Evolutionary conservation across 2,888 invertebrate genomes (phyloP).

Genomic region (Drosophila prolongata): DNA sequence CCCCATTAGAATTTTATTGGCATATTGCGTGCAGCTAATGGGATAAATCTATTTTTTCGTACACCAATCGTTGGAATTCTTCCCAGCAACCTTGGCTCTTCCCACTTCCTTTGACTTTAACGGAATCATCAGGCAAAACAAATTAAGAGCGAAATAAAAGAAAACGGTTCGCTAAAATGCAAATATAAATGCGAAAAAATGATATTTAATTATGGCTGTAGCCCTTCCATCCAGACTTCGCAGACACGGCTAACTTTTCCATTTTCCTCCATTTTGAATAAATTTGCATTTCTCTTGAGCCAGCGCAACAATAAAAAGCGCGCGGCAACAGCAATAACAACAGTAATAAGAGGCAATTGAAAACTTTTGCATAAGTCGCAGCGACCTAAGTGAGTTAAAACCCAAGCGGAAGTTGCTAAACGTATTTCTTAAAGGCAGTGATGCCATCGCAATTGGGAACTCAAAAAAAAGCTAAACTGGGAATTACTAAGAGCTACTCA

Average conservation of each 20-base stretch:
- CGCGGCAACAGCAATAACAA: conserved; percentile 53
- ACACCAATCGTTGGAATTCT: not conserved
- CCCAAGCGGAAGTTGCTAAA: conserved; percentile 47
- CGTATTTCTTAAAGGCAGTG: conserved; percentile 14
- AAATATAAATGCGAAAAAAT: conserved; percentile 74
- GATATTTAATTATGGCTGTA: conserved; percentile 74
- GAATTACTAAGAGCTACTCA: too few relatives aligned
- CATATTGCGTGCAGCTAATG: conserved; percentile 77
- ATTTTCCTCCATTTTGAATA: conserved; percentile 73
- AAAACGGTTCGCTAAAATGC: conserved; percentile 76
- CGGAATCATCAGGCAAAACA: conserved; percentile 26
- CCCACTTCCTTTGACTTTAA: not conserved
- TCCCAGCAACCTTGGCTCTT: not conserved
- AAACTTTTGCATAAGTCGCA: conserved; percentile 80
- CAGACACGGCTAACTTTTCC: conserved; percentile 50
- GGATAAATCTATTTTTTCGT: conserved; percentile 23
- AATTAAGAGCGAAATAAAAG: conserved; percentile 58
- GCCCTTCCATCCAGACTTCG: conserved; percentile 57
- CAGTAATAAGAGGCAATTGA: conserved; percentile 80
- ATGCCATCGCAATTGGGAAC: not conserved
- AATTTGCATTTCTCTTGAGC: conserved; percentile 80
- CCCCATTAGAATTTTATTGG: conserved; percentile 67
- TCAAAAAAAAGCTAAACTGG: conserved; percentile 1
- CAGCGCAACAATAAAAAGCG: conserved; percentile 25
- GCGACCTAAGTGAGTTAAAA: conserved; percentile 62